Base-by-base conservation (phyloP, 1,140 invertebrate species). In the Venustaconcha ellipsiformis region DNA sequence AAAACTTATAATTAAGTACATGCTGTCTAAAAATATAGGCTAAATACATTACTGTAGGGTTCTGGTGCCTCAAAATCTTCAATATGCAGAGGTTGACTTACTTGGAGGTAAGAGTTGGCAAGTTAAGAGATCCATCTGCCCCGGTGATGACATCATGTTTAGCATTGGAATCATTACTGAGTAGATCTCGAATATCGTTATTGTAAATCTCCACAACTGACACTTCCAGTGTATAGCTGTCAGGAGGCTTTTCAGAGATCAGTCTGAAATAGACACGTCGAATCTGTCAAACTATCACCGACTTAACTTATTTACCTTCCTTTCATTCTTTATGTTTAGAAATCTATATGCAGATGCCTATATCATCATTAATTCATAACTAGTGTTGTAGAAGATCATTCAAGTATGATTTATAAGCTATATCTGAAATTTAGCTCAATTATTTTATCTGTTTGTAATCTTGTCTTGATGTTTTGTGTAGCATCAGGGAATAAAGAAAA, bases 121-220 rank as follows among this genome's bases (percentile, higher is more conserved):
- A 75, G 57, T 70, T 82, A 37, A 88, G 79, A 13, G 79, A 78
- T 15, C 84, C 84, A 76, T 88, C 87, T 56, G 73, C 55, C 12
- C 83, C 83, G 13, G 84, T 87, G 57, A 86, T 84, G 20, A 88
- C 80, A 64, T 88, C 87, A 76, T 88, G 86, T 79, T 88, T 88
- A 14, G 79, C 80, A 60, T 80, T 87, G 18, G 84, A 80, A 65
- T 87, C 84, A 55, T 75, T 74, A 70, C 85, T 84, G 3, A 88
- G 79, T 11, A 88, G 63, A 70, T 88, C 87, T n/a, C 82, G 72
- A 15, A 88, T 87, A 69, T 88, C 87, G 66, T 88, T 88, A 78
- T 88, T 88, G 79, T 88, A 88, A 20, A 88, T 85, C 74, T 88
- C 87, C 14, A 88, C 83, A 5, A 88, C 84, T 2, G 87, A 88